Evolutionary conservation across 2,797 vertebrate species (phyloP), one percentile per base, ranked within the genome.

Genomic region (Macrochelys suwanniensis): DNA sequence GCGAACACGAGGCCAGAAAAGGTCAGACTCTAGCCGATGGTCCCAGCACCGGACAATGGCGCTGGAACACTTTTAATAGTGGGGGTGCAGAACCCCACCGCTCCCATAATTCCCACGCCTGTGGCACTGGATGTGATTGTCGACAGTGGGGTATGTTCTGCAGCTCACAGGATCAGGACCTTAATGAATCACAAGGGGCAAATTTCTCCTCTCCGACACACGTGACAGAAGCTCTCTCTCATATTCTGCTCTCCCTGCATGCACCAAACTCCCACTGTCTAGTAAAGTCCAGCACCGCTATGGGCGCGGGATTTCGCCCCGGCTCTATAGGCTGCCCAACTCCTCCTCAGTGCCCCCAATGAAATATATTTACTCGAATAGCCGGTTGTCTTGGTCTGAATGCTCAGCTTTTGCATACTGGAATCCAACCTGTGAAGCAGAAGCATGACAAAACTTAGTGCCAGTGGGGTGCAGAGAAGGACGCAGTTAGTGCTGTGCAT

Each of bases 381-480:
- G 61, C 61, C 17, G 17, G 33, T 21, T 68, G 33, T 89, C 87
- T 92, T 92, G 68, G 79, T 92, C 77, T 89, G 90, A 78, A 94
- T 80, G 68, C 82, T 86, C 59, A 89, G 47, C 53, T 94, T 92
- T 82, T 89, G 87, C 53, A 92, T 31, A 6, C 87, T 86, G 4
- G 93, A 92, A 19, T 94, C 89, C 71, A 94, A 61, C 42, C 93
- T 94, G 59, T 33, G 28, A 89, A 68, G 59, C 11, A 13, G 21
- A 45, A 50, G 45, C 47, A 23, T 11, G 71, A 11, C 26, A 50
- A n/a, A 33, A 53, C 17, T 53, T n/a, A 80, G 47, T 19, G 47
- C 28, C 11, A 6, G 12, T 25, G 37, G 42, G 42, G 12, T 13
- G 42, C 42, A 76, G 42, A 45, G 21, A 45, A 26, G 42, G 71